Percentiles rank a stretch among this genome's conserved stretches.
These are phyloP conservation scores for Bucco capensis DNA, from an alignment of 2,113 vertebrate species.

Conservation along the genomic window DNA sequence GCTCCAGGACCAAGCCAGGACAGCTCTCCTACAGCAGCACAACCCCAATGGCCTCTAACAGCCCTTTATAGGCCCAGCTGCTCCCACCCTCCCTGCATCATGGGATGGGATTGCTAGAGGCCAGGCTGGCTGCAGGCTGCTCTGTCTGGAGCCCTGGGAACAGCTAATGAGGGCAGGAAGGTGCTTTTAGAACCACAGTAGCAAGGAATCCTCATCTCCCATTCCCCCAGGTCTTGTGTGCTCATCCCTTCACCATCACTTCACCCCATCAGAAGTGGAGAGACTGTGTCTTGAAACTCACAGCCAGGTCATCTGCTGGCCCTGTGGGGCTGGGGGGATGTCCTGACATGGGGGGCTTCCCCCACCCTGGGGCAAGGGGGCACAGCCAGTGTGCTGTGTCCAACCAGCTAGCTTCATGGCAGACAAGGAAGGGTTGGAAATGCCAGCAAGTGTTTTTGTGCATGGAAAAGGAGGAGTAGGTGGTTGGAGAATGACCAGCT, in stretches of 20 bases:
- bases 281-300: background rate
- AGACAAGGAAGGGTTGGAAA: background rate
- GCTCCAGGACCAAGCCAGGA: background rate
- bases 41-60: background rate
- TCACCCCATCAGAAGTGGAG: background rate
- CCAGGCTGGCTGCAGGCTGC: background rate
- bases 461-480: fast-evolving
- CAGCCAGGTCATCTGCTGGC: background rate
- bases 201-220: background rate
- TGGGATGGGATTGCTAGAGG: fast-evolving
- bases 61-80: background rate
- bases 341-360: background rate
- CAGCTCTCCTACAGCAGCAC: background rate
- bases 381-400: fast-evolving
- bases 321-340: background rate
- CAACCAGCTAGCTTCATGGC: fast-evolving
- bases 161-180: background rate
- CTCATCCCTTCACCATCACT: background rate
- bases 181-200: background rate
- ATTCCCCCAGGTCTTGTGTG: too few relatives aligned
- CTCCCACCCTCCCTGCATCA: background rate
- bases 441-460: fast-evolving
- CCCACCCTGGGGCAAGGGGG: background rate
- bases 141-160: fast-evolving
- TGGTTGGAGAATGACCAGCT: background rate